These are phyloP conservation scores for Salvator merianae DNA, from an alignment of 2,113 vertebrate genomes.

Conservation along the genomic window DNA sequence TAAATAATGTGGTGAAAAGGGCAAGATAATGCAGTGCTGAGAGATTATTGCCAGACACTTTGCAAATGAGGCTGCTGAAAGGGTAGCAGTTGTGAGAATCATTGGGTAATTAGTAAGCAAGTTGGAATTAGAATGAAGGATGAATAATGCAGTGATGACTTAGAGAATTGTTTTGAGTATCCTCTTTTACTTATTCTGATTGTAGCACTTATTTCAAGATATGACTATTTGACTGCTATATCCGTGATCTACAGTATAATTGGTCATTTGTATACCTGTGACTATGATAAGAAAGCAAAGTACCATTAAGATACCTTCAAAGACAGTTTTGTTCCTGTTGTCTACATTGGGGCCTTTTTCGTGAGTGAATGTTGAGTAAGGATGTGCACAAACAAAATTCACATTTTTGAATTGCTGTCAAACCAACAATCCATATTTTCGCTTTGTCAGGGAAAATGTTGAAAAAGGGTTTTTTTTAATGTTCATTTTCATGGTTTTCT, in stretches of 20 bases:
- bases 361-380: too few species aligned
- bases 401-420: too few species aligned
- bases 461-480: too few species aligned
- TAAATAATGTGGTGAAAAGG: slow-evolving; percentile 79
- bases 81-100: slow-evolving; percentile 61
- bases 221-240: slow-evolving; percentile 35
- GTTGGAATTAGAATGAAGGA: slow-evolving; percentile 60
- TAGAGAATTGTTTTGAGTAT: slow-evolving; percentile 60
- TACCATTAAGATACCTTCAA: too few species aligned
- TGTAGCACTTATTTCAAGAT: slow-evolving; percentile 55
- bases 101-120: slow-evolving; percentile 68
- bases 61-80: slow-evolving; percentile 75
- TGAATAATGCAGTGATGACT: slow-evolving; percentile 62
- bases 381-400: too few species aligned
- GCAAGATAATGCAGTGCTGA: slow-evolving; percentile 71
- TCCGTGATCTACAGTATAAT: too few species aligned
- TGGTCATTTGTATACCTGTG: too few species aligned
- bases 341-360: too few species aligned
- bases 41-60: slow-evolving; percentile 77
- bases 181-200: slow-evolving; percentile 58
- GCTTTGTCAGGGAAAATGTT: too few species aligned
- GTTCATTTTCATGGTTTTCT: too few species aligned
- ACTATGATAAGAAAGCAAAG: neutral
- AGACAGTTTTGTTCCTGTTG: too few species aligned
- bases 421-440: too few species aligned